Percentiles rank a stretch among this genome's conserved stretches.
Conservation (phyloP, 2,888 invertebrate species). For the Crematogaster levior region DNA sequence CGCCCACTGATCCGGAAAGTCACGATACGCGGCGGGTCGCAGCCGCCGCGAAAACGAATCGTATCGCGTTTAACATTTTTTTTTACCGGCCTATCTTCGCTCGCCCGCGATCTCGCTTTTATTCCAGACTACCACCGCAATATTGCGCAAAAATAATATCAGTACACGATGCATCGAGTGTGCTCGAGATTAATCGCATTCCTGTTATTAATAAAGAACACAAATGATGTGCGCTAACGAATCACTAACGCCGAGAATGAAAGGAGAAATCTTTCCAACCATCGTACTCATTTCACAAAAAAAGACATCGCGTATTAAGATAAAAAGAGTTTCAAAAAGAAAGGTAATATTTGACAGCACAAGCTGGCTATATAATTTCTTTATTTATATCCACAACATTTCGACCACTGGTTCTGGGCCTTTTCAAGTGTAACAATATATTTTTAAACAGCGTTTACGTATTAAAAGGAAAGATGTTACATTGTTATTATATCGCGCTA, state of each 20-base stretch:
- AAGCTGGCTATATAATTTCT: no score
- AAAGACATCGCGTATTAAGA: no score
- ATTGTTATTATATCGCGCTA: no score
- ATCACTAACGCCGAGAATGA: not conserved
- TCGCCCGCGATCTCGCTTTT: conserved; percentile 45
- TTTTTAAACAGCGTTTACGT: no score
- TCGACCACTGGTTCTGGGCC: no score
- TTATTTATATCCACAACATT: no score
- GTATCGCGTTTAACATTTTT: conserved; percentile 67
- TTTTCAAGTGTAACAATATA: no score
- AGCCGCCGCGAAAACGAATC: conserved; percentile 63
- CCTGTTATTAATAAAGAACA: conserved; percentile 5
- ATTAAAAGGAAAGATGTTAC: no score
- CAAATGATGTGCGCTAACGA: not conserved
- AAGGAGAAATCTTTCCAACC: no score
- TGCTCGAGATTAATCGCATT: conserved; percentile 10
- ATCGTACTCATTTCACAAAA: no score
- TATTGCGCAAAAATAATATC: conserved; percentile 45
- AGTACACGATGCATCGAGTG: conserved; percentile 12
- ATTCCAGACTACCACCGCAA: conserved; percentile 22
- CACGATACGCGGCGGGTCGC: conserved; percentile 67
- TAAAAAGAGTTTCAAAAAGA: no score
- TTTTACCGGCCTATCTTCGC: conserved; percentile 48
- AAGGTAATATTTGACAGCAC: no score
- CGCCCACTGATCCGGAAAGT: conserved; percentile 74